Percentiles rank a stretch among this genome's conserved stretches.
These are phyloP conservation scores for Deilephila elpenor DNA, from an alignment of 2,888 invertebrate genomes.

Conservation along the genomic window DNA sequence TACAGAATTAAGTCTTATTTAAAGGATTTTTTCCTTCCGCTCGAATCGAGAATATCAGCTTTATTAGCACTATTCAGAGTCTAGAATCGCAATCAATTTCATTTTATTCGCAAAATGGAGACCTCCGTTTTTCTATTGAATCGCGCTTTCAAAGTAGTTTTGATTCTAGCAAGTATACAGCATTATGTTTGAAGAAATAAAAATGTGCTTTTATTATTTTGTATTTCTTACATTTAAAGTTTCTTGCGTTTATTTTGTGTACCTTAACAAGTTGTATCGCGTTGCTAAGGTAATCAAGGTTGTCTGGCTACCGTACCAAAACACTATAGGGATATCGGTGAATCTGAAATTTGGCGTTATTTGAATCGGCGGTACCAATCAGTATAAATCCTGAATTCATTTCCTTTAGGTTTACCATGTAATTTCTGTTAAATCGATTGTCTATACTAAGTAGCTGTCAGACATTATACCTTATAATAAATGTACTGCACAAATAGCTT, in stretches of 20 bases:
- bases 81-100: constrained; percentile 41
- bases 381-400: too few species aligned
- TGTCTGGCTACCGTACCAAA: too few species aligned
- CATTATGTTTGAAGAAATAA: background rate
- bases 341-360: too few species aligned
- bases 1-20: constrained; percentile 69
- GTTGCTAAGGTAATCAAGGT: too few species aligned
- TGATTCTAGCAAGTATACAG: constrained; percentile 20
- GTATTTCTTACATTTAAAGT: background rate
- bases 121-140: background rate
- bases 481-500: too few species aligned
- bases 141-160: background rate
- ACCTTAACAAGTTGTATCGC: too few species aligned
- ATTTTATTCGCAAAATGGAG: constrained; percentile 9
- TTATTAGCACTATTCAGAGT: constrained; percentile 53
- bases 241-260: background rate
- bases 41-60: constrained; percentile 51
- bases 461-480: too few species aligned
- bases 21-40: constrained; percentile 52
- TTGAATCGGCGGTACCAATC: too few species aligned
- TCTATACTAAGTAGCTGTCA: too few species aligned
- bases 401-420: too few species aligned
- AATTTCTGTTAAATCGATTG: too few species aligned
- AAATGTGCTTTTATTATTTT: background rate
- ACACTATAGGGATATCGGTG: too few species aligned